Conservation (phyloP, 2,888 invertebrate genomes). For the Ephialtes manifestator region DNA sequence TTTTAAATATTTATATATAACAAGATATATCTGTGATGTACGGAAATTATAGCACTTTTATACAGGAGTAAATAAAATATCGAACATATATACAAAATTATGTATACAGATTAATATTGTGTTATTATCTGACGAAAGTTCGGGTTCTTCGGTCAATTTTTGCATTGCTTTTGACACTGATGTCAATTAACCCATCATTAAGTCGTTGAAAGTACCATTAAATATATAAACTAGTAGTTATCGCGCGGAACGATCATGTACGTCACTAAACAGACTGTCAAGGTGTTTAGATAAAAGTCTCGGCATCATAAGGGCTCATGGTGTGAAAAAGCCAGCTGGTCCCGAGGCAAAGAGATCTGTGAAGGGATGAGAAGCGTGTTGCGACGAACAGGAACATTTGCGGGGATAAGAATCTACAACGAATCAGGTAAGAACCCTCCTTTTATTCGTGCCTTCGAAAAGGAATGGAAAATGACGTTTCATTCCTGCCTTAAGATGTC, state of each 20-base stretch:
- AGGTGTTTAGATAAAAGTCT: conserved; percentile 74
- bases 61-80: too few relatives aligned
- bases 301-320: conserved; percentile 64
- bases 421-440: conserved; percentile 62
- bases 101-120: too few relatives aligned
- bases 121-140: neutral
- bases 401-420: conserved; percentile 75
- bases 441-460: conserved; percentile 6
- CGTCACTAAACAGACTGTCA: conserved; percentile 60
- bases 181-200: conserved; percentile 14
- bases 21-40: too few relatives aligned
- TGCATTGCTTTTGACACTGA: neutral
- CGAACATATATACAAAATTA: too few relatives aligned
- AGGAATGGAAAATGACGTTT: conserved; percentile 50
- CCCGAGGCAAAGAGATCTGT: neutral
- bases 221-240: conserved; percentile 43
- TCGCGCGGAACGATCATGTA: conserved; percentile 44
- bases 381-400: conserved; percentile 25
- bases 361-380: conserved; percentile 1
- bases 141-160: neutral
- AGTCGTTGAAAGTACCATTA: conserved; percentile 9
- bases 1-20: too few relatives aligned
- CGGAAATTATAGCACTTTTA: too few relatives aligned
- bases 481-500: conserved; percentile 53
- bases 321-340: conserved; percentile 81